Conservation (phyloP, 2,888 invertebrate species). For the Muscina levida region DNA sequence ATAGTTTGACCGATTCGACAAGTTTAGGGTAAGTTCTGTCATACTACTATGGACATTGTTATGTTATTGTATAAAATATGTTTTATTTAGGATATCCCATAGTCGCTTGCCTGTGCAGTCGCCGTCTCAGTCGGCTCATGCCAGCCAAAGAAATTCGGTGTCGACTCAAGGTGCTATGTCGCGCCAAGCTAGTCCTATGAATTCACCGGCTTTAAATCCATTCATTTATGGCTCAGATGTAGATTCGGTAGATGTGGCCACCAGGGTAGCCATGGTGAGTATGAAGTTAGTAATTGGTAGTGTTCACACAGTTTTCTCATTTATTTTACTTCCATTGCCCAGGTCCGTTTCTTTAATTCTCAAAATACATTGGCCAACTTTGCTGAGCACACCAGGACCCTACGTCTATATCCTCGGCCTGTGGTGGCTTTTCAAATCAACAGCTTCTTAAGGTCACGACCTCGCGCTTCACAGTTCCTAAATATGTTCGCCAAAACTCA, state of each 20-base stretch:
- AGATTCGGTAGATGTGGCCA: constrained; percentile 99
- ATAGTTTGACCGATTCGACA: constrained; percentile 83
- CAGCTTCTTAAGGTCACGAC: constrained; percentile 96
- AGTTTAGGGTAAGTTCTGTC: constrained; percentile 80
- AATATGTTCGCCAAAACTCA: constrained; percentile 96
- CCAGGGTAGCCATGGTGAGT: constrained; percentile 95
- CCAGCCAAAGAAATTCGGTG: constrained; percentile 79
- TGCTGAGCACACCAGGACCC: constrained; percentile 97
- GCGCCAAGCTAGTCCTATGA: constrained; percentile 81
- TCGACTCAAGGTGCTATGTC: constrained; percentile 80
- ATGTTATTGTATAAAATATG: background rate
- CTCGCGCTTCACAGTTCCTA: constrained; percentile 92
- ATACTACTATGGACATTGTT: too few species aligned
- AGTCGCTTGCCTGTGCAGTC: constrained; percentile 77
- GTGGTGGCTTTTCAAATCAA: constrained; percentile 99
- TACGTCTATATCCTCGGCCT: constrained; percentile 97
- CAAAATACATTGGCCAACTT: constrained; percentile 98
- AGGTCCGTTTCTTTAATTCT: constrained; percentile 95
- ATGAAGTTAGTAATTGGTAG: background rate
- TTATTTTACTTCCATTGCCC: background rate
- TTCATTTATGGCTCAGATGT: constrained; percentile 96
- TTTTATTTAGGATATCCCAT: constrained; percentile 74
- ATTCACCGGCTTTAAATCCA: constrained; percentile 85
- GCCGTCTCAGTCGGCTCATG: constrained; percentile 75
- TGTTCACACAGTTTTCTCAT: background rate